phyloP scores from a whole-genome alignment of 2,888 invertebrate species.

The Notodonta ziczac region DNA sequence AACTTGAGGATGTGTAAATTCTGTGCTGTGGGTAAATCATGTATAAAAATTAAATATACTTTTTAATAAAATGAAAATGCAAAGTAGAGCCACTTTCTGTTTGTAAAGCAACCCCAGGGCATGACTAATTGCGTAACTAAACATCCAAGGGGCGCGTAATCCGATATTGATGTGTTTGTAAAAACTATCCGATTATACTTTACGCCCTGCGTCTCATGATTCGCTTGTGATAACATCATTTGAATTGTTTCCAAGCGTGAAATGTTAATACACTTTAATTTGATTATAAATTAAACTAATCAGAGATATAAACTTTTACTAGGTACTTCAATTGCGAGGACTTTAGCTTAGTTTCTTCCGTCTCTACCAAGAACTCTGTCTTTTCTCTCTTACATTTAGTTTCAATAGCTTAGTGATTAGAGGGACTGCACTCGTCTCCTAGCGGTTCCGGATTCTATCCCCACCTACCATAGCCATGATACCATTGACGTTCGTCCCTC shows the following conservation, averaged over 20 bases:
- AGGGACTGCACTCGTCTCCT: too few relatives aligned
- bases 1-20: too few relatives aligned
- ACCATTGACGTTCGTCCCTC: too few relatives aligned
- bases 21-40: too few relatives aligned
- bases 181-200: constrained; percentile 80
- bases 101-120: constrained; percentile 37
- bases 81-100: constrained; percentile 42
- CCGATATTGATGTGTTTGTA: constrained; percentile 83
- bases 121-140: constrained; percentile 82
- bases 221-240: constrained; percentile 39
- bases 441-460: too few relatives aligned
- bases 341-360: too few relatives aligned
- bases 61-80: constrained; percentile 4
- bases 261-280: constrained; percentile 11
- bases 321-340: too few relatives aligned
- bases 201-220: constrained; percentile 31
- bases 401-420: too few relatives aligned
- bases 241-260: constrained; percentile 31
- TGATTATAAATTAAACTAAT: constrained; percentile 10
- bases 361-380: too few relatives aligned
- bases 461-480: too few relatives aligned
- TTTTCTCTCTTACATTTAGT: too few relatives aligned
- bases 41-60: too few relatives aligned
- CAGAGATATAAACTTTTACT: background rate
- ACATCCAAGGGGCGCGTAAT: constrained; percentile 76